Evolutionary conservation across 2,797 vertebrate species (phyloP).

Genomic region (Anniella stebbinsi): DNA sequence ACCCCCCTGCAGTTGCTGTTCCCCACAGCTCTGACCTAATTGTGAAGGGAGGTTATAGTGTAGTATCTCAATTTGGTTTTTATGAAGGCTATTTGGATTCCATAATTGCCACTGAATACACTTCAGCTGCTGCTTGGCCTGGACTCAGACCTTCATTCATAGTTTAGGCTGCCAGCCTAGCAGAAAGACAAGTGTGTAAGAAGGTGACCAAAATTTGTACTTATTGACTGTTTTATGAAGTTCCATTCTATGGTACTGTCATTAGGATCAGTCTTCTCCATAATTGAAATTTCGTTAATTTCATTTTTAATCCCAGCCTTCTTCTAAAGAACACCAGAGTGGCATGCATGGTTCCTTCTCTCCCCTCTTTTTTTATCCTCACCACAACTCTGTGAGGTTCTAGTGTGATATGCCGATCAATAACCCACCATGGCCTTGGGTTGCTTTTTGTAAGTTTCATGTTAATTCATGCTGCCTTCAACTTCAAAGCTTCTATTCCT

Average conservation of each 20-base stretch:
- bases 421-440: not conserved
- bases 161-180: not conserved
- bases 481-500: constrained; percentile 38
- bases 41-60: not conserved
- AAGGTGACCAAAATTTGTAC: not conserved
- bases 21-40: not conserved
- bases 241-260: not conserved
- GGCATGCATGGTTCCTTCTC: not conserved
- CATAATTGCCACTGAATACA: not conserved
- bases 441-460: not conserved
- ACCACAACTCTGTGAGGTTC: not conserved
- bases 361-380: not conserved
- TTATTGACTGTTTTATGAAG: not conserved
- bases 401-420: not conserved
- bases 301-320: not conserved
- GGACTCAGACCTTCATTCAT: not conserved
- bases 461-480: constrained; percentile 32
- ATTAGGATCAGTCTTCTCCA: not conserved
- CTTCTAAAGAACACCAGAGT: not conserved
- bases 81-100: not conserved
- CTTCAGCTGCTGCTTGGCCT: too few relatives aligned
- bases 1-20: not conserved
- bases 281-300: not conserved
- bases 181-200: not conserved
- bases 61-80: not conserved